Percentiles rank a stretch among this genome's conserved stretches.
phyloP scores from a whole-genome alignment of 1,140 invertebrate genomes.

The Diabrotica undecimpunctata region DNA sequence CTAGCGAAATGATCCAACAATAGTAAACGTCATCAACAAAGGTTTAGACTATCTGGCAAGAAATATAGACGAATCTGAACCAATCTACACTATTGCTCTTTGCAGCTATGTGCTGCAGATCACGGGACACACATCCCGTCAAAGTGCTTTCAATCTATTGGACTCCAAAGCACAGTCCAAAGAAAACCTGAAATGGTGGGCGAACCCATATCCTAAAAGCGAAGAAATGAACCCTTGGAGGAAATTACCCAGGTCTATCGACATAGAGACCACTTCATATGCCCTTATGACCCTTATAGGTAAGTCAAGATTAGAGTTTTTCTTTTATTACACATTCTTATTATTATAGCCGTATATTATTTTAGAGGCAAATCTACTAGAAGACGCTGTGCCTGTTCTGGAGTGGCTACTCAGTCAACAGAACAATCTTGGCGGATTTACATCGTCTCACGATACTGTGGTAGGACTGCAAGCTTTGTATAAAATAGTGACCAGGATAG shows the following conservation, averaged over 20 bases:
- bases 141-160: constrained; percentile 64
- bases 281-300: constrained; percentile 60
- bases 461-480: constrained; percentile 63
- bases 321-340: background rate
- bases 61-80: constrained; percentile 64
- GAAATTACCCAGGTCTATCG: constrained; percentile 56
- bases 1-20: constrained; percentile 32
- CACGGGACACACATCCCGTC: constrained; percentile 65
- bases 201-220: constrained; percentile 38
- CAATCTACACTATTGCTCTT: constrained; percentile 75
- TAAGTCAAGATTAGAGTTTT: background rate
- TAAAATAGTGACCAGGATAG: constrained; percentile 52
- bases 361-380: constrained; percentile 53
- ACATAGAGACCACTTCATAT: constrained; percentile 77
- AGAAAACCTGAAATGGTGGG: constrained; percentile 56
- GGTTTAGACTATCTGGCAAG: constrained; percentile 76
- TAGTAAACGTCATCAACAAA: constrained; percentile 53
- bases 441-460: constrained; percentile 68
- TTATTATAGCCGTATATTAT: background rate
- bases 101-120: constrained; percentile 74
- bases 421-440: constrained; percentile 74
- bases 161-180: constrained; percentile 53
- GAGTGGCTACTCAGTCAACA: constrained; percentile 72
- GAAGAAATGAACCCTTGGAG: constrained; percentile 54
- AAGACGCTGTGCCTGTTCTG: constrained; percentile 55